These are phyloP conservation scores for Aethes cnicana DNA, from an alignment of 2,888 invertebrate species.

Conservation along the genomic window DNA sequence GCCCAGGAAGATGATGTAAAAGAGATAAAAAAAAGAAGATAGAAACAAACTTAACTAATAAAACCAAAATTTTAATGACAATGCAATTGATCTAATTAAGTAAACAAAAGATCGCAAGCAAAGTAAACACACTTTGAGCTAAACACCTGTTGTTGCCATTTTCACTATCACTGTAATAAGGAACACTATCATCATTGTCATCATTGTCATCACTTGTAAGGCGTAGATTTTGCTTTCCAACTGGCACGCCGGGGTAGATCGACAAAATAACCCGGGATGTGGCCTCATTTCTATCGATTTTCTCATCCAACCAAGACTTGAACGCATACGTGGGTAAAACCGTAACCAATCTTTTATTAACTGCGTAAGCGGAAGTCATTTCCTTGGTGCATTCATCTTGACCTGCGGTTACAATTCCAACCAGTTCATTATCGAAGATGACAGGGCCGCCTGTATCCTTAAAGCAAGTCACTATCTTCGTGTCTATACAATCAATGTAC, in stretches of 20 bases:
- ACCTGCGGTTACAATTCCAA: constrained; percentile 62
- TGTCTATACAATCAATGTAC: constrained; percentile 69
- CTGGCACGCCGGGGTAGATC: constrained; percentile 53
- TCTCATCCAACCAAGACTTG: constrained; percentile 68
- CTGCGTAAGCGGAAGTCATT: constrained; percentile 57
- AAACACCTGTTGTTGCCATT: too few species aligned
- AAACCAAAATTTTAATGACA: too few species aligned
- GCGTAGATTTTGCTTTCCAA: too few species aligned
- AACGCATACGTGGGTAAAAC: constrained; percentile 62
- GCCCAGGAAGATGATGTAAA: too few species aligned
- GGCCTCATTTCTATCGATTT: constrained; percentile 60
- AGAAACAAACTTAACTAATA: too few species aligned
- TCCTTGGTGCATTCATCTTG: constrained; percentile 60
- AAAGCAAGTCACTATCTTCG: constrained; percentile 67
- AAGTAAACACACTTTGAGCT: too few species aligned
- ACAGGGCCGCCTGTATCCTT: constrained; percentile 69
- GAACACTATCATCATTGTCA: too few species aligned
- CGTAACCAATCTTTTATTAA: constrained; percentile 60
- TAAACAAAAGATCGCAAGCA: too few species aligned
- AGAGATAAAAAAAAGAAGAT: too few species aligned
- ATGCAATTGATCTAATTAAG: too few species aligned
- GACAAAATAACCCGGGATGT: constrained; percentile 42
- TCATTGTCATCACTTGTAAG: too few species aligned
- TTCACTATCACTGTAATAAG: too few species aligned
- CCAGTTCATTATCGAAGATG: constrained; percentile 59